phyloP scores from a whole-genome alignment of 2,113 vertebrate species.

The Hippolais icterina region DNA sequence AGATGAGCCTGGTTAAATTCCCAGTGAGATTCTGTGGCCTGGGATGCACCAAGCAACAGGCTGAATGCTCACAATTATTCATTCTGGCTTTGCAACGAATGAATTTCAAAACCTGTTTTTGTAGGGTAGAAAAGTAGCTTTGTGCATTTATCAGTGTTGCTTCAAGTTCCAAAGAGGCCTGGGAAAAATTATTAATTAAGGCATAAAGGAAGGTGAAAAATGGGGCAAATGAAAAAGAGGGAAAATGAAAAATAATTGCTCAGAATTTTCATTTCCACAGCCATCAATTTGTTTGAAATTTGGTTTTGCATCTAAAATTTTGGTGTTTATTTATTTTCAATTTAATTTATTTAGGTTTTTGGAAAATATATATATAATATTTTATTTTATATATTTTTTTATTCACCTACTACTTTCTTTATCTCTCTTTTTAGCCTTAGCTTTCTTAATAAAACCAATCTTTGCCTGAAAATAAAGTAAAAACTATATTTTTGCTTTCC shows the following conservation, averaged over 20 bases:
- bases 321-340: neutral
- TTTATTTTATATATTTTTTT: neutral
- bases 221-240: neutral
- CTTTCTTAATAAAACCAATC: neutral
- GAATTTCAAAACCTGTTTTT: neutral
- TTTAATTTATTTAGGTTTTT: neutral
- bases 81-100: neutral
- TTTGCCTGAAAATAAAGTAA: neutral
- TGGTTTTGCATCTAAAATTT: neutral
- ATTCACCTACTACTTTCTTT: neutral
- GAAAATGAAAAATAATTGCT: neutral
- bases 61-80: neutral
- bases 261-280: neutral
- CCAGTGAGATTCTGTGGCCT: neutral
- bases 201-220: neutral
- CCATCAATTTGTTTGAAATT: neutral
- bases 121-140: neutral
- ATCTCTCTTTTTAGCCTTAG: neutral
- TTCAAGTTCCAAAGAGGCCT: neutral
- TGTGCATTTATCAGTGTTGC: conserved; percentile 11
- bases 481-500: neutral
- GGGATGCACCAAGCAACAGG: neutral
- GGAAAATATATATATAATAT: neutral
- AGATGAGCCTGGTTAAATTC: conserved; percentile 9
- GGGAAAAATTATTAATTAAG: neutral